phyloP scores from a whole-genome alignment of 2,888 invertebrate genomes.

The Arctia plantaginis region DNA sequence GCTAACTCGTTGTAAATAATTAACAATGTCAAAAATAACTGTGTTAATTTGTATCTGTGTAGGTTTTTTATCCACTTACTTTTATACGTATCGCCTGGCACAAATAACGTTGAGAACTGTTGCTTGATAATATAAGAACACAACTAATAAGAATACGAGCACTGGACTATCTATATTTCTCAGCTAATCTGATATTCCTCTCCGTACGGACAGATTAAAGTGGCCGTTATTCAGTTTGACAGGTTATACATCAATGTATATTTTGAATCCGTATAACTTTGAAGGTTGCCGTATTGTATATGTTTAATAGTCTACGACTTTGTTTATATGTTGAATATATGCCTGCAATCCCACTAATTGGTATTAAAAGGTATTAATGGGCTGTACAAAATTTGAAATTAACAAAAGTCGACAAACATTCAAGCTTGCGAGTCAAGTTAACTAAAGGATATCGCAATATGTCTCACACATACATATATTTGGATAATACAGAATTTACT shows the following conservation, averaged over 20 bases:
- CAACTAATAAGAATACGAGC: conserved; percentile 7
- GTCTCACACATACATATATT: background rate
- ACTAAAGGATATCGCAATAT: background rate
- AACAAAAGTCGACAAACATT: background rate
- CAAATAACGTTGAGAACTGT: conserved; percentile 12
- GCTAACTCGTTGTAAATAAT: conserved; percentile 39
- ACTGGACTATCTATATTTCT: conserved; percentile 25
- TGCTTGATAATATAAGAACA: conserved; percentile 23
- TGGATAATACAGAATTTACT: background rate
- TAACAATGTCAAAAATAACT: conserved; percentile 38
- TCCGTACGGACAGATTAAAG: conserved; percentile 51
- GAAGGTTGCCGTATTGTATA: conserved; percentile 23
- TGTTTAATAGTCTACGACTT: background rate
- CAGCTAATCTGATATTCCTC: conserved; percentile 47
- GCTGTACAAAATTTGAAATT: background rate
- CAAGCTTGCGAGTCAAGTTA: background rate
- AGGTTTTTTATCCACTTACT: conserved; percentile 27
- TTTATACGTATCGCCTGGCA: conserved; percentile 11
- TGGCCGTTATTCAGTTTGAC: conserved; percentile 42
- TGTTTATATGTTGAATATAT: background rate
- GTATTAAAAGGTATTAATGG: background rate
- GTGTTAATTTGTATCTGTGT: conserved; percentile 45
- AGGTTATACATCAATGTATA: conserved; percentile 46
- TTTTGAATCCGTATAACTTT: conserved; percentile 28
- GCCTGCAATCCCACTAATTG: background rate